Percentiles rank a stretch among this genome's conserved stretches.
Evolutionary conservation across 2,797 vertebrate species (phyloP).

Genomic region (Cuculus canorus): DNA sequence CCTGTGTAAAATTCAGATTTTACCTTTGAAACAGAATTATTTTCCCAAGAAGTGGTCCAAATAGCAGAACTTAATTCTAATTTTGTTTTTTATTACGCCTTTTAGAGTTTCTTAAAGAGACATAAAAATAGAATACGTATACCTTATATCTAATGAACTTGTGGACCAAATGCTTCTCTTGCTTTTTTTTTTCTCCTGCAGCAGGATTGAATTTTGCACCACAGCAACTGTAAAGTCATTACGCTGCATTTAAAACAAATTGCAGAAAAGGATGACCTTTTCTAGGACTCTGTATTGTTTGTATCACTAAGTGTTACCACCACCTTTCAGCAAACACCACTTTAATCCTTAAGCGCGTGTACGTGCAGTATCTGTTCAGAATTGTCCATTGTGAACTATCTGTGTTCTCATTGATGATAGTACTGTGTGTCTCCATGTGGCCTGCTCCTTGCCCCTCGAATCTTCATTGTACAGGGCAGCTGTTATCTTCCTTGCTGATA

Average conservation of each 20-base stretch:
- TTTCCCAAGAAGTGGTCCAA: not conserved
- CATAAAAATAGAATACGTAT: not conserved
- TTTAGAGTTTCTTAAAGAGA: not conserved
- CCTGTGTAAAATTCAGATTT: not conserved
- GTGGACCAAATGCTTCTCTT: not conserved
- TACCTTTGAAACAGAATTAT: not conserved
- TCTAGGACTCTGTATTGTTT: not conserved
- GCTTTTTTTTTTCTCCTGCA: not conserved
- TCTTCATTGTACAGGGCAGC: not conserved
- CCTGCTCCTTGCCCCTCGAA: not conserved
- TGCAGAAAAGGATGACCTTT: not conserved
- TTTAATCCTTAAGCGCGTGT: conserved; percentile 9
- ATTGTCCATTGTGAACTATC: conserved; percentile 9
- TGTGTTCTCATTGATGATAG: not conserved
- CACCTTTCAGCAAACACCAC: not conserved
- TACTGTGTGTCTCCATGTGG: not conserved
- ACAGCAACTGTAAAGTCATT: not conserved
- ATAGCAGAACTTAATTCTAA: not conserved
- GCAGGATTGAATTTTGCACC: conserved; percentile 12
- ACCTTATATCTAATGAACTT: not conserved
- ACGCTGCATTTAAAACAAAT: conserved; percentile 1
- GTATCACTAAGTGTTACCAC: not conserved
- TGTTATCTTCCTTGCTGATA: conserved; percentile 42
- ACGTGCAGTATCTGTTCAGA: not conserved
- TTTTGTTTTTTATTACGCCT: not conserved